Evolutionary conservation across 2,113 vertebrate genomes (phyloP), one percentile per base, ranked within the genome.

Genomic region (Synodontis membranacea): DNA sequence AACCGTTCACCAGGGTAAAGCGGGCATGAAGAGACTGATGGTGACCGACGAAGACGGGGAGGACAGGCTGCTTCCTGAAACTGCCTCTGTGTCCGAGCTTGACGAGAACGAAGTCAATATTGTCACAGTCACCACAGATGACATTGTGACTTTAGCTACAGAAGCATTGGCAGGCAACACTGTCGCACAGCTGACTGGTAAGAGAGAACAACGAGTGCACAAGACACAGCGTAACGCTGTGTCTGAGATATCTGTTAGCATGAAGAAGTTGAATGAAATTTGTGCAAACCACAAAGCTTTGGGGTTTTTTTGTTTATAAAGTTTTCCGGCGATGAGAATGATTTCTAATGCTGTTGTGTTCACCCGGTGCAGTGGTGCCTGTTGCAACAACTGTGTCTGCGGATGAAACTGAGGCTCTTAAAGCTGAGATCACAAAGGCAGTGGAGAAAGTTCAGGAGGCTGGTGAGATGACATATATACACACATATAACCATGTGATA

Each of bases 381-480:
- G 96, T 98, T 44, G 94, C 96, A 0, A 91, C 96, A 0, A 95
- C 97, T 0, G 97, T 97, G 90, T 97, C 97, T 0, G 96, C 96
- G 0, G 98, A 98, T 0, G 97, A 98, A 91, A 98, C 97, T 0
- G 98, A 98, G 91, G 98, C 97, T 0, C 93, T 99, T 5, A 99
- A 99, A 93, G 97, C 97, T 0, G 98, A 99, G 93, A 99, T 99
- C 91, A 98, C 96, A 85, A 99, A 98, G 86, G 98, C 98, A 0
- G 98, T 98, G 88, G 98, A 99, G 87, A 97, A 98, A 89, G 98
- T 99, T 64, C 98, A 98, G 88, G 97, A 99, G 91, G 97, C 97
- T 93, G 98, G 98, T 98, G 92, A 94, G 93, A 46, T 21, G 12
- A 15, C 25, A 85, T 9, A 28, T 19, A 37, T 23, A 11, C 48